Evolutionary conservation across 2,113 vertebrate species (phyloP), one percentile per base, ranked within the genome.

Genomic region (Cryptotis parvus): DNA sequence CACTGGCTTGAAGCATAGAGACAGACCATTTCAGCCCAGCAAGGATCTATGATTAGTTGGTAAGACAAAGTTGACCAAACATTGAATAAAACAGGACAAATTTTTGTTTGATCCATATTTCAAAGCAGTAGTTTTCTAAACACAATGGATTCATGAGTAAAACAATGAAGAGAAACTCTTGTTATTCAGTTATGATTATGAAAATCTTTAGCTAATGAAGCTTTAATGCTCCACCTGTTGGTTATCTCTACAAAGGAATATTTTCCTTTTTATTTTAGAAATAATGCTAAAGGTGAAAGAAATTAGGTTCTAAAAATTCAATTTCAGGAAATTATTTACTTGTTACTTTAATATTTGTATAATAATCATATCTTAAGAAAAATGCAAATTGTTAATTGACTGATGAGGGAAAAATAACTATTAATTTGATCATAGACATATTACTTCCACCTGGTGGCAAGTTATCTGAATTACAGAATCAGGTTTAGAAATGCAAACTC

Each of bases 381-480:
- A 91, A 70, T 74, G 10, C 29, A 11, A 65, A 41, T 82, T 70
- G 27, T 76, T 39, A 49, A 4, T 43, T 90, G 27, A 14, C 29
- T 52, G 1, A 26, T 80, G 1, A 8, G 37, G 1, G 31, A 55
- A 93, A 35, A 35, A 58, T 9, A n/a, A 77, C 4, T 78, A 66
- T 74, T 11, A 12, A 26, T 41, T 79, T 43, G 24, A 2, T 68
- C 37, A 4, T 61, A 83, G 91, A 83, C 27, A 52, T 33, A 58
- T 7, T 76, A 55, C 80, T 91, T 89, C 80, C 91, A 88, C 76
- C 87, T 96, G 3, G 76, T 87, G 87, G 58, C 35, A 2, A 1
- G 1, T 82, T 92, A 95, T 73, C 84, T 89, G 79, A 94, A 95
- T 89, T 89, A 87, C 91, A 74, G 35, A 92, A 69, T 83, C 43